Evolutionary conservation across 2,888 invertebrate genomes (phyloP), one percentile per base, ranked within the genome.

Genomic region (Synanthedon tipuliformis): DNA sequence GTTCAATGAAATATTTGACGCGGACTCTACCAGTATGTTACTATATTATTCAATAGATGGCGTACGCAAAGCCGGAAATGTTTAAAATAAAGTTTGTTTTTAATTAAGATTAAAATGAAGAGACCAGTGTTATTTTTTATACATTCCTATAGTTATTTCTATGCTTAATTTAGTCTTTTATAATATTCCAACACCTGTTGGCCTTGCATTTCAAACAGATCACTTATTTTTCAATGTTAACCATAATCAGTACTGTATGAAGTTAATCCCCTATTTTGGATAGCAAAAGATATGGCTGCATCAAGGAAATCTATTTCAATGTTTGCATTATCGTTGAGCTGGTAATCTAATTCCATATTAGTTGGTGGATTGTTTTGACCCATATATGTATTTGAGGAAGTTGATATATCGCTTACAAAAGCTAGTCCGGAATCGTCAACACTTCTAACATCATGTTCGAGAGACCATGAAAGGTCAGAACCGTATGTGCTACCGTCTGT

Each of bases 231-330:
- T 10, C 7, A 45, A 53, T 55, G 56, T 80, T 86, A 87, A 60
- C 82, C 83, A 69, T 84, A 85, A 55, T 82, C 84, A 51, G 75
- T 77, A 11, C 80, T 81, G 64, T 83, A 82, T 40, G 87, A 87
- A 18, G 89, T 90, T 45, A 93, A 78, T 34, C 93, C 93, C 75
- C 93, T 93, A 69, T 91, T 92, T 69, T 92, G 90, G 59, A 93
- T 93, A 40, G 93, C 93, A 64, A 90, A 91, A 49, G 91, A 88
- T n/a, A 93, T 92, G n/a, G 93, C 93, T 51, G 91, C 88, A 77
- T 92, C 91, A 59, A 93, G 75, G 66, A 93, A 91, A 65, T 92
- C 91, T 18, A 62, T 61, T 51, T 67, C 66, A 10, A 68, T 64
- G 62, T 62, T 68, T 15, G 67, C 69, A 58, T 61, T 61, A 55